phyloP scores from a whole-genome alignment of 2,797 vertebrate species.

The Fringilla coelebs region DNA sequence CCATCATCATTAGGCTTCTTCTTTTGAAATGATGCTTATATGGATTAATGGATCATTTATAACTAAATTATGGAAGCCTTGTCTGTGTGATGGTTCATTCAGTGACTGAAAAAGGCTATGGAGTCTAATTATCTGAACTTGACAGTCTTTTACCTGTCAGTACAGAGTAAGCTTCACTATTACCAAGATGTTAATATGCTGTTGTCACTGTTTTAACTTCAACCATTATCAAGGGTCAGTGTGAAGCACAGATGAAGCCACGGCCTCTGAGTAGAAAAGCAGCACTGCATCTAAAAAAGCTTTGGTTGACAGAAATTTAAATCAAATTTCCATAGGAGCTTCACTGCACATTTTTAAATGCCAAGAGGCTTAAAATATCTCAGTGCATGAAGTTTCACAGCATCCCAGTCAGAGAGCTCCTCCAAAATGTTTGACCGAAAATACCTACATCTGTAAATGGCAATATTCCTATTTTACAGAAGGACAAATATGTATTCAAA shows the following conservation, averaged over 20 bases:
- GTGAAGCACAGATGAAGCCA: background rate
- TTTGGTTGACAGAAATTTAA: background rate
- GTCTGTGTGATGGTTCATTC: background rate
- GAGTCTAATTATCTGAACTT: background rate
- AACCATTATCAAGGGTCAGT: background rate
- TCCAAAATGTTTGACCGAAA: background rate
- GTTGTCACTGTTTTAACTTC: background rate
- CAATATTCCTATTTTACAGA: background rate
- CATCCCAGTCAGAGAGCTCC: background rate
- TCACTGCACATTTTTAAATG: background rate
- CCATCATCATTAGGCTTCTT: background rate
- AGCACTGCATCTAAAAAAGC: background rate
- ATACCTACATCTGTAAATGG: background rate
- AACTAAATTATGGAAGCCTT: background rate
- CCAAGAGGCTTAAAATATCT: background rate
- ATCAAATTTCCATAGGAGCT: background rate
- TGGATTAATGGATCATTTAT: background rate
- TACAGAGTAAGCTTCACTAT: background rate
- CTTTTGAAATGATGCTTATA: background rate
- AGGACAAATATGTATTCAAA: background rate
- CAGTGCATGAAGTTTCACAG: background rate
- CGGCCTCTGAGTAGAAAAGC: background rate
- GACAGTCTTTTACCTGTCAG: background rate
- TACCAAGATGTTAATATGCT: background rate
- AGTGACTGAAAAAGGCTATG: background rate